Evolutionary conservation across 1,140 invertebrate species (phyloP).

Genomic region (Heliothis virescens): DNA sequence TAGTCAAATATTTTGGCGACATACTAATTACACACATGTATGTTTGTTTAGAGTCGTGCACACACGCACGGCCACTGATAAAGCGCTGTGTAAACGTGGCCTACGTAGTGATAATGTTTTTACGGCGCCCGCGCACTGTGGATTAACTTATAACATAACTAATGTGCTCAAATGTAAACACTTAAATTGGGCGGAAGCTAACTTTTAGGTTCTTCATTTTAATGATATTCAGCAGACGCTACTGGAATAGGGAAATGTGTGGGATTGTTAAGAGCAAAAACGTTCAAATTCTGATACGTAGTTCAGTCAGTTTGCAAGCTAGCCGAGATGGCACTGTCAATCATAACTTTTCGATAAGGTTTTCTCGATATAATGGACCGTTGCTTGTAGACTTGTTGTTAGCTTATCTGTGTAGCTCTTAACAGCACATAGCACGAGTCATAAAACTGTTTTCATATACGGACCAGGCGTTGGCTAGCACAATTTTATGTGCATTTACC

Average conservation of each 20-base stretch:
- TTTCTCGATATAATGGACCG: background rate
- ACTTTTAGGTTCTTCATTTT: constrained; percentile 9
- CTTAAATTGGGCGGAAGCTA: constrained; percentile 25
- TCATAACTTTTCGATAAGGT: background rate
- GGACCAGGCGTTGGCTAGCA: constrained; percentile 9
- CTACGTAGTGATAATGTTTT: constrained; percentile 41
- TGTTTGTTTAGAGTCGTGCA: constrained; percentile 10
- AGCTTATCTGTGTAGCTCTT: background rate
- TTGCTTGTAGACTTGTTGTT: background rate
- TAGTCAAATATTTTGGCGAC: constrained; percentile 37
- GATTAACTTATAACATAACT: constrained; percentile 33
- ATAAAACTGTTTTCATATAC: constrained; percentile 5
- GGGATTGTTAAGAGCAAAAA: background rate
- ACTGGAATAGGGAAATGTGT: too few relatives aligned
- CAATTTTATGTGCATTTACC: constrained; percentile 23
- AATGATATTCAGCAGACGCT: background rate
- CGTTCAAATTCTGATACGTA: background rate
- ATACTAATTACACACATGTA: constrained; percentile 9
- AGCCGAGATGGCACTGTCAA: too few relatives aligned
- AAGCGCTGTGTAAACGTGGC: constrained; percentile 35
- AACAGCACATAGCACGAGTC: background rate
- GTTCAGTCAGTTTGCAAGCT: too few relatives aligned
- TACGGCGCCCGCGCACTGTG: constrained; percentile 14
- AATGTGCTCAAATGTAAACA: constrained; percentile 31
- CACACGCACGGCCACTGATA: constrained; percentile 23